Evolutionary conservation across 2,888 invertebrate genomes (phyloP).

Genomic region (Torymus auratus): DNA sequence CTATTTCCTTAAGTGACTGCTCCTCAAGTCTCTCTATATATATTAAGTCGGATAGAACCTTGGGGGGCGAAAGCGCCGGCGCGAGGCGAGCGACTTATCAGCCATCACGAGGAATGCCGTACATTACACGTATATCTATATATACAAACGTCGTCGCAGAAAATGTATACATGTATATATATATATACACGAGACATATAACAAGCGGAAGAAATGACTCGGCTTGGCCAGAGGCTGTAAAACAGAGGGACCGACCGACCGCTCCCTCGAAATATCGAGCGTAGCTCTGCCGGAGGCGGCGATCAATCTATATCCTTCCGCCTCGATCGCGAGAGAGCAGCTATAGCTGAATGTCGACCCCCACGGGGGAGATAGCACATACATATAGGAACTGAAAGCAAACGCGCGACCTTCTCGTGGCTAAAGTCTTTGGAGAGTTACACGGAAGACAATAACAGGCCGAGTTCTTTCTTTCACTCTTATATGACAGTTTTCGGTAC

Average conservation of each 20-base stretch:
- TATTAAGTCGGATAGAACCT: not conserved
- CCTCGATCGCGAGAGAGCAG: not conserved
- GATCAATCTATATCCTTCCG: constrained; percentile 6
- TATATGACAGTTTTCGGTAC: no score
- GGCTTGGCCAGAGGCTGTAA: not conserved
- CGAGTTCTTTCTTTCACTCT: no score
- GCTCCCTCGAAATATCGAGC: constrained; percentile 49
- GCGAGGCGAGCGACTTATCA: constrained; percentile 17
- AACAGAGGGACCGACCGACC: constrained; percentile 4
- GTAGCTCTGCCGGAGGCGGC: not conserved
- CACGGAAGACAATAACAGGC: no score
- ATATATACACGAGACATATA: not conserved
- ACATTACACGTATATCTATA: not conserved
- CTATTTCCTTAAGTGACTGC: constrained; percentile 42
- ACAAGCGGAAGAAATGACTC: not conserved
- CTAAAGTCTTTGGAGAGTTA: no score
- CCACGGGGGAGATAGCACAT: no score
- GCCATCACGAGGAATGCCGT: constrained; percentile 31
- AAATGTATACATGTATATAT: not conserved
- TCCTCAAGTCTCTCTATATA: not conserved
- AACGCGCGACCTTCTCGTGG: no score
- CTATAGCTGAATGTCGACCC: no score
- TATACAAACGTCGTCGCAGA: not conserved
- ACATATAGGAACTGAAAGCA: no score
- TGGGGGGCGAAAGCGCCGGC: constrained; percentile 8